phyloP scores from a whole-genome alignment of 2,888 invertebrate species.

The Oscheius sp. region DNA sequence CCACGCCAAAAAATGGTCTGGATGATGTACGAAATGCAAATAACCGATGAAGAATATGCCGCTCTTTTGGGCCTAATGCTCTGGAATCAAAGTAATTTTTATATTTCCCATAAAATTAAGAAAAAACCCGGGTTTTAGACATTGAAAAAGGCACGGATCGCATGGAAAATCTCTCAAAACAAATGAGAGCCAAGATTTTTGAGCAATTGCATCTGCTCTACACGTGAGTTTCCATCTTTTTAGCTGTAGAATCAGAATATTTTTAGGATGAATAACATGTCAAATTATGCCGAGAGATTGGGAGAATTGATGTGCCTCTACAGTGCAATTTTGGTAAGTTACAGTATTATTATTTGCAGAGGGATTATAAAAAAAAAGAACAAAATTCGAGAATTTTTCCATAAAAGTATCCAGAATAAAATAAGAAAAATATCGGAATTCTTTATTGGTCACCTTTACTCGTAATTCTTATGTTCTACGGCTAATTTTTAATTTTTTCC shows the following conservation, averaged over 20 bases:
- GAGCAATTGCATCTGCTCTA: slow-evolving; percentile 41
- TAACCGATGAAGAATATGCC: slow-evolving; percentile 42
- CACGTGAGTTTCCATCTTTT: slow-evolving; percentile 24
- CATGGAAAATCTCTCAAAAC: slow-evolving; percentile 37
- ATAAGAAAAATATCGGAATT: not conserved
- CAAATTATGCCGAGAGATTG: slow-evolving; percentile 40
- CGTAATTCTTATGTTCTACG: no score
- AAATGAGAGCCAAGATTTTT: slow-evolving; percentile 40
- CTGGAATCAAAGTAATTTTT: slow-evolving; percentile 42
- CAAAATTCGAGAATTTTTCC: no score
- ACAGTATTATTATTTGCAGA: not conserved
- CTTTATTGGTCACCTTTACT: not conserved
- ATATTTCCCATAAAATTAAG: not conserved
- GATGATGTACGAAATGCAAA: slow-evolving; percentile 29
- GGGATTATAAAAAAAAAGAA: no score
- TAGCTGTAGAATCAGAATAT: not conserved
- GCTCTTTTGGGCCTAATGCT: slow-evolving; percentile 41
- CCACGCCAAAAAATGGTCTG: slow-evolving; percentile 32
- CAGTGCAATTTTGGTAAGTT: slow-evolving; percentile 39
- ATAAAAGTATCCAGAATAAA: no score
- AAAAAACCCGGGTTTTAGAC: slow-evolving; percentile 35
- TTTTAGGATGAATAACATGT: slow-evolving; percentile 39
- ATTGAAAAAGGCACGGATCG: slow-evolving; percentile 39
- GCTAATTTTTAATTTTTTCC: no score
- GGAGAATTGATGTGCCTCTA: slow-evolving; percentile 47